A percentile compares a stretch with the other conserved stretches of the same genome.
These are phyloP conservation scores for Bathynomus jamesi DNA, from an alignment of 1,140 invertebrate genomes.

Conservation along the genomic window DNA sequence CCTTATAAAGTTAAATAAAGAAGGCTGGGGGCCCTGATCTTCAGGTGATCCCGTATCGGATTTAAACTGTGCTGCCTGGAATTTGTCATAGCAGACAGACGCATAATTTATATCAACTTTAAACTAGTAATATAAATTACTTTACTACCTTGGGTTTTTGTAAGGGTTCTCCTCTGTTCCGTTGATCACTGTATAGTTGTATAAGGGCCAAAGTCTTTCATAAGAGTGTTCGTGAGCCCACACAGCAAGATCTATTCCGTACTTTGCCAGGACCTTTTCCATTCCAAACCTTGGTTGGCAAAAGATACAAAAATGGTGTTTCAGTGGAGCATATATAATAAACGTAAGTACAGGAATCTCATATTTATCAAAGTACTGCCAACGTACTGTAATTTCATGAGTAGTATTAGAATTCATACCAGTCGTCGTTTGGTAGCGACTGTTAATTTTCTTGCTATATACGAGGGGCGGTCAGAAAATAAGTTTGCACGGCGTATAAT, in stretches of 20 bases:
- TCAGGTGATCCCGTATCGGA: too few relatives aligned
- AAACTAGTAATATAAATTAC: neutral
- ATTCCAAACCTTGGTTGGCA: constrained; percentile 52
- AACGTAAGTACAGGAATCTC: neutral
- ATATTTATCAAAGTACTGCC: neutral
- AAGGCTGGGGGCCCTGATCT: too few relatives aligned
- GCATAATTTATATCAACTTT: neutral
- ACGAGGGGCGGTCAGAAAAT: too few relatives aligned
- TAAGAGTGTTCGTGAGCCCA: constrained; percentile 97
- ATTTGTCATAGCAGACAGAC: too few relatives aligned
- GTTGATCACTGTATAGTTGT: constrained; percentile 64
- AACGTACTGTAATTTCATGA: too few relatives aligned
- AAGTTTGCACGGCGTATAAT: too few relatives aligned
- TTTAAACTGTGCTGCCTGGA: too few relatives aligned
- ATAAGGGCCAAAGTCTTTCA: constrained; percentile 87
- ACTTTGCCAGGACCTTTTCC: constrained; percentile 75
- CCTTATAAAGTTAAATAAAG: too few relatives aligned
- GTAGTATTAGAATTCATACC: too few relatives aligned
- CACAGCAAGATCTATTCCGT: constrained; percentile 86
- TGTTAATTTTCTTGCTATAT: too few relatives aligned
- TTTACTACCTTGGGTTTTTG: constrained; percentile 45
- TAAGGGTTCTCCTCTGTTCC: constrained; percentile 47
- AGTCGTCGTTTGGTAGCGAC: too few relatives aligned
- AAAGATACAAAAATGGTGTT: neutral
- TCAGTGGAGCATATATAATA: neutral